Conservation (phyloP, 2,797 vertebrate species). For the Semotilus atromaculatus region DNA sequence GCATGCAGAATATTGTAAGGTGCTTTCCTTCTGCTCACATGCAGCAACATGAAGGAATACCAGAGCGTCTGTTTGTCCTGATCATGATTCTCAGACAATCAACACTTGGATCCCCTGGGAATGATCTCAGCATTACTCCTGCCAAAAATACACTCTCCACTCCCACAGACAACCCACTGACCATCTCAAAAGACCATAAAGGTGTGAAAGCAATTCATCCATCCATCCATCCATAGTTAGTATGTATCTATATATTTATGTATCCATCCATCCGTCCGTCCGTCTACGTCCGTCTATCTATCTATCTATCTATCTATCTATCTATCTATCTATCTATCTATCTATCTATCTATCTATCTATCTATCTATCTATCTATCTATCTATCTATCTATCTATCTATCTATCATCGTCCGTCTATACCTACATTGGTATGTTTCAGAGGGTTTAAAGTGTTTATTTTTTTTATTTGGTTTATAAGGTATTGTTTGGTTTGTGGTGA, state of each 20-base stretch:
- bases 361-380: not conserved
- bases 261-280: fast-evolving
- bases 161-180: constrained; percentile 5
- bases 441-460: no score
- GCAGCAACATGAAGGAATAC: constrained; percentile 35
- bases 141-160: constrained; percentile 23
- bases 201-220: not conserved
- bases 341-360: not conserved
- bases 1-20: not conserved
- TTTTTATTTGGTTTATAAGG: no score
- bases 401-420: not conserved
- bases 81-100: constrained; percentile 23
- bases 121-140: not conserved
- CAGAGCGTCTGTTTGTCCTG: not conserved
- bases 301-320: fast-evolving
- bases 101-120: constrained; percentile 13
- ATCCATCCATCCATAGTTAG: not conserved
- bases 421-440: no score
- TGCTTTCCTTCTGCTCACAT: constrained; percentile 23
- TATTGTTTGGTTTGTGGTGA: not conserved
- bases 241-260: not conserved
- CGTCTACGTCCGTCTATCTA: fast-evolving
- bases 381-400: not conserved
- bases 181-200: not conserved
- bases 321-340: not conserved